Evolutionary conservation across 2,113 vertebrate genomes (phyloP).

Genomic region (Silurus meridionalis): DNA sequence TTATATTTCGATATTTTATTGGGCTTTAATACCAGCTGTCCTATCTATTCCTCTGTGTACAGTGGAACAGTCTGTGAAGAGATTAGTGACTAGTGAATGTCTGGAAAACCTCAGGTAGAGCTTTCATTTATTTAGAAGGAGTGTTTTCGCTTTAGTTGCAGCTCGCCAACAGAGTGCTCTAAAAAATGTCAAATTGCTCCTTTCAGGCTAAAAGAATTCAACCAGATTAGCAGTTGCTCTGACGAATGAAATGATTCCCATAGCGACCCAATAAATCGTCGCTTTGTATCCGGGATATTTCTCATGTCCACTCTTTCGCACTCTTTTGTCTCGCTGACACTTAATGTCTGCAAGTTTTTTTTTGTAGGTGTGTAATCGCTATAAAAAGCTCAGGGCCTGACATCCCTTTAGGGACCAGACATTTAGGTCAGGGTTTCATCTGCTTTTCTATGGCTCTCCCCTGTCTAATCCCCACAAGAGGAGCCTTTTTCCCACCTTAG

Average conservation of each 20-base stretch:
- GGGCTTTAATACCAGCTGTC: not conserved
- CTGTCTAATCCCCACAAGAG: conserved; percentile 35
- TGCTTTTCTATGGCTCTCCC: conserved; percentile 2
- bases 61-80: not conserved
- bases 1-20: not conserved
- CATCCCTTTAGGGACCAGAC: conserved; percentile 48
- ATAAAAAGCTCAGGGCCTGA: conserved; percentile 40
- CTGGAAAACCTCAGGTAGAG: not conserved
- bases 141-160: not conserved
- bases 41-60: not conserved
- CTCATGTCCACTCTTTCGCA: not conserved
- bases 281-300: not conserved
- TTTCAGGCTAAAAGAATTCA: not conserved
- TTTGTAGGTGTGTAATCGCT: conserved; percentile 36
- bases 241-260: not conserved
- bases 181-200: not conserved
- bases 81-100: not conserved
- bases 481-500: conserved; percentile 47
- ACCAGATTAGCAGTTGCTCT: not conserved
- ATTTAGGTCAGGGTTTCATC: conserved; percentile 53
- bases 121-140: not conserved
- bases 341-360: not conserved
- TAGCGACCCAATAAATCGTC: not conserved
- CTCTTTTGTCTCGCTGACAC: not conserved
- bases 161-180: not conserved